Percentiles rank a stretch among this genome's conserved stretches.
These are phyloP conservation scores for Glaucopsyche alexis DNA, from an alignment of 2,888 invertebrate species.

Conservation along the genomic window DNA sequence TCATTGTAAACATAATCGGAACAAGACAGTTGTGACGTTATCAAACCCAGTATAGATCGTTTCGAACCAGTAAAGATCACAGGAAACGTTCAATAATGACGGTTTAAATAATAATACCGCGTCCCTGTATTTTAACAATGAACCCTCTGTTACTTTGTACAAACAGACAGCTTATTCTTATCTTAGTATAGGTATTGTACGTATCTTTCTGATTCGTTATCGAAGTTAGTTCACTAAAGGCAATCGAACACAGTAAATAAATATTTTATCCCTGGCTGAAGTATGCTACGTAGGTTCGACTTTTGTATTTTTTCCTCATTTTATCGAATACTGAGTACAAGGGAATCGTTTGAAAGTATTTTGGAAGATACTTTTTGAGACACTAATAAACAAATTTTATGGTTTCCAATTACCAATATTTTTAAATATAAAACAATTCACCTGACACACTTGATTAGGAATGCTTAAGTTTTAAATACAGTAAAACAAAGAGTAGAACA, in stretches of 20 bases:
- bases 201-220: conserved; percentile 48
- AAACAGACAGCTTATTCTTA: conserved; percentile 75
- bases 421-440: conserved; percentile 10
- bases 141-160: conserved; percentile 70
- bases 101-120: conserved; percentile 66
- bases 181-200: conserved; percentile 55
- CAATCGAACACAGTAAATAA: conserved; percentile 29
- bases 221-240: conserved; percentile 45
- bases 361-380: neutral
- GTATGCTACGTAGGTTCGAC: conserved; percentile 10
- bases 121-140: conserved; percentile 66
- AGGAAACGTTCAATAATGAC: conserved; percentile 68
- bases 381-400: conserved; percentile 4
- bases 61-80: conserved; percentile 36
- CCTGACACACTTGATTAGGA: conserved; percentile 14
- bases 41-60: conserved; percentile 8
- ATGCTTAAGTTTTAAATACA: neutral
- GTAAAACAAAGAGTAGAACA: conserved; percentile 13
- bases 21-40: neutral
- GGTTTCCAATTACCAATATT: conserved; percentile 2
- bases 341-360: conserved; percentile 4
- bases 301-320: neutral
- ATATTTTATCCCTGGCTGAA: conserved; percentile 9
- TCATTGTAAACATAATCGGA: neutral
- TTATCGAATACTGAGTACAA: neutral